Evolutionary conservation across 2,113 vertebrate species (phyloP).

Genomic region (Neolamprologus cancellatus): DNA sequence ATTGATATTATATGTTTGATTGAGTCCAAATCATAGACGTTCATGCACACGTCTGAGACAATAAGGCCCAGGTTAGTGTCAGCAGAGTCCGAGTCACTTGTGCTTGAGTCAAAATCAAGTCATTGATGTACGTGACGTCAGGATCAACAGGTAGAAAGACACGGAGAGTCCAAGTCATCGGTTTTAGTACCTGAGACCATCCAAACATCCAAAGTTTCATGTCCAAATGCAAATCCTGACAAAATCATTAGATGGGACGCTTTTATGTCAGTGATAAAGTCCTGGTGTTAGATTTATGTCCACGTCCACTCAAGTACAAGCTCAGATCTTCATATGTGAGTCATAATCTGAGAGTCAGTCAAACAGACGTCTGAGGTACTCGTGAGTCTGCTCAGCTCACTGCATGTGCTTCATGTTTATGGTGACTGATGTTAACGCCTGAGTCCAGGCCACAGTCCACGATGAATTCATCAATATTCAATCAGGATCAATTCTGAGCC

Average conservation of each 20-base stretch:
- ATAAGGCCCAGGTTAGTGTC: background rate
- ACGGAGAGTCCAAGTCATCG: background rate
- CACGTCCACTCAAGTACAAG: rapidly evolving
- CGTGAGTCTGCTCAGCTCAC: background rate
- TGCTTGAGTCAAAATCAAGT: background rate
- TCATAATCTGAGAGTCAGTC: background rate
- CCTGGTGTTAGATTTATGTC: background rate
- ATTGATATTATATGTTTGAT: background rate
- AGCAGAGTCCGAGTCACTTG: background rate
- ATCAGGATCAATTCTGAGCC: background rate
- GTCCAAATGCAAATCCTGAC: background rate
- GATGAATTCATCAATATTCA: background rate
- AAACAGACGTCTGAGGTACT: background rate
- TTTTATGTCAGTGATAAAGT: background rate
- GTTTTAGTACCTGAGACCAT: background rate
- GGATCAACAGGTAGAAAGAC: background rate
- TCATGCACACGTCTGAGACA: background rate
- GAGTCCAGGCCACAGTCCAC: background rate
- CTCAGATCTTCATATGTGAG: background rate
- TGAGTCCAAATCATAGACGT: background rate
- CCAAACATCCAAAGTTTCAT: background rate
- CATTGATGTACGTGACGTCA: rapidly evolving
- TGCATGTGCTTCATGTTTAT: background rate
- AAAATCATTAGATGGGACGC: rapidly evolving
- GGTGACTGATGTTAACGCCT: background rate